Evolutionary conservation across 2,113 vertebrate genomes (phyloP).

Genomic region (Rhizomys pruinosus): DNA sequence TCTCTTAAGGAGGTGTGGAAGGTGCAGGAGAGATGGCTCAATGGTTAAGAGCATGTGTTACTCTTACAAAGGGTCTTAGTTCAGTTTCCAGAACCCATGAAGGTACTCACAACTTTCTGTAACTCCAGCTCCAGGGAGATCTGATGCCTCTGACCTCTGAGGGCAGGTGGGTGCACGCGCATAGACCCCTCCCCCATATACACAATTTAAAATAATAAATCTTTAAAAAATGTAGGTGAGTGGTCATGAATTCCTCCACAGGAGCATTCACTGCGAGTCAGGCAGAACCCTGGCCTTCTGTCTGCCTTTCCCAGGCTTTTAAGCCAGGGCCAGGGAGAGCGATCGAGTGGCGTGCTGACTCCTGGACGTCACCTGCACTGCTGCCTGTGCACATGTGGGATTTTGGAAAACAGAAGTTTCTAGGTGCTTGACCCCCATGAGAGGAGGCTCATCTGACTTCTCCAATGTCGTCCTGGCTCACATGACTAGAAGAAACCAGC

Average conservation of each 20-base stretch:
- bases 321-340: neutral
- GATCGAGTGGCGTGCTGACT: neutral
- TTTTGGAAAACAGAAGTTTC: neutral
- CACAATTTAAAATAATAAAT: too few relatives aligned
- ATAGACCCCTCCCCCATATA: too few relatives aligned
- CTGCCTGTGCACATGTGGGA: neutral
- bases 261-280: too few relatives aligned
- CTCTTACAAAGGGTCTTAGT: too few relatives aligned
- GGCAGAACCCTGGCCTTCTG: neutral
- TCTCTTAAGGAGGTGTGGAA: neutral
- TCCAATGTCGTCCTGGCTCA: neutral
- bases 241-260: rapidly evolving
- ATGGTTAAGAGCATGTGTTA: too few relatives aligned
- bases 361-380: neutral
- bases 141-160: too few relatives aligned
- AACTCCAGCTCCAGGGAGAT: too few relatives aligned
- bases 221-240: neutral
- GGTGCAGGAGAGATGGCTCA: too few relatives aligned
- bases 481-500: neutral
- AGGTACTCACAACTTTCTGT: too few relatives aligned
- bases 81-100: too few relatives aligned
- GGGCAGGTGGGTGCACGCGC: too few relatives aligned
- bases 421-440: neutral
- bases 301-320: neutral
- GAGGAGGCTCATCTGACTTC: neutral